Conservation (phyloP, 1,140 invertebrate genomes). For the Hycleus phaleratus region DNA sequence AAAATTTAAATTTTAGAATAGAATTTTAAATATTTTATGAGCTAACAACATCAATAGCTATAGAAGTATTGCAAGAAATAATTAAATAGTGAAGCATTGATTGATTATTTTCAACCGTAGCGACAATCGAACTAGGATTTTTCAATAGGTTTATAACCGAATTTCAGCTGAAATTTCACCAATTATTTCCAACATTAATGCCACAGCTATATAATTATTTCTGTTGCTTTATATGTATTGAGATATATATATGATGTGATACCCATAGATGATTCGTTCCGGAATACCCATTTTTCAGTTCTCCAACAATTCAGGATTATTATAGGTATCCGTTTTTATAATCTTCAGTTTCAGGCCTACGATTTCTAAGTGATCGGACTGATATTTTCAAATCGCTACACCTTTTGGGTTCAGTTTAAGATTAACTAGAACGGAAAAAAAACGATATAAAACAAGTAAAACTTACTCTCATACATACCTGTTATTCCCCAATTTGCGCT, state of each 20-base stretch:
- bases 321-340: neutral
- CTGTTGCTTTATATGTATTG: constrained; percentile 30
- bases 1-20: constrained; percentile 21
- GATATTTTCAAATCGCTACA: constrained; percentile 6
- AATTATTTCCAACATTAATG: constrained; percentile 10
- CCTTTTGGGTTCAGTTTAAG: constrained; percentile 25
- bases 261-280: constrained; percentile 24
- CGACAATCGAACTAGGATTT: neutral
- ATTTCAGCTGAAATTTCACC: neutral
- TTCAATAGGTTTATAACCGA: neutral
- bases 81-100: constrained; percentile 28
- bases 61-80: constrained; percentile 20
- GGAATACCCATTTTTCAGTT: constrained; percentile 13
- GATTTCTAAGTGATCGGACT: constrained; percentile 5
- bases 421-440: neutral
- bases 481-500: neutral
- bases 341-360: neutral
- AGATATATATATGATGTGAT: constrained; percentile 31
- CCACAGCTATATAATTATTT: constrained; percentile 27
- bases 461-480: neutral
- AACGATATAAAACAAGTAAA: neutral
- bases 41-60: constrained; percentile 29
- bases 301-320: neutral
- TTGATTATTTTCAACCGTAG: neutral
- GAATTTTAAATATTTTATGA: constrained; percentile 25